A percentile compares a stretch with the other conserved stretches of the same genome.
phyloP scores from a whole-genome alignment of 30 jellyfish, hydroid and myxozoan genomes.

The Clytia hemisphaerica region DNA sequence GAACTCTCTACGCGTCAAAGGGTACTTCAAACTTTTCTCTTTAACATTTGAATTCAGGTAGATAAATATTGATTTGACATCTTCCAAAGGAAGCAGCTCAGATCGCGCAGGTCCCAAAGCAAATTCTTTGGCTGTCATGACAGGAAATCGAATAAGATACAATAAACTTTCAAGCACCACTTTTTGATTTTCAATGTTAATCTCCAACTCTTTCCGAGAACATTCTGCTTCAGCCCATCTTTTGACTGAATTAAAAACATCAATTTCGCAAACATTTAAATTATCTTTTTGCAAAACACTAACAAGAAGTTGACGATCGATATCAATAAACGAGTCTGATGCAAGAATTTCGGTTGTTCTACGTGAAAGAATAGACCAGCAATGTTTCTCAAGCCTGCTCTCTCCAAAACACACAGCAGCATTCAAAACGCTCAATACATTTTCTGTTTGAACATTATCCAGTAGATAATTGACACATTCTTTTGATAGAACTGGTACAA shows the following conservation, averaged over 20 bases:
- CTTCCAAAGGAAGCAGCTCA: slow-evolving; percentile 71
- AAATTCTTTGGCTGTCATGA: slow-evolving; percentile 94
- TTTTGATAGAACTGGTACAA: slow-evolving; percentile 71
- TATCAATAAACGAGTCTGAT: slow-evolving; percentile 65
- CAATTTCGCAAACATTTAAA: slow-evolving; percentile 63
- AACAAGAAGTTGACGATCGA: slow-evolving; percentile 44
- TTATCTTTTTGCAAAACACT: slow-evolving; percentile 47
- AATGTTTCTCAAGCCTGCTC: slow-evolving; percentile 76
- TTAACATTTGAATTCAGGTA: slow-evolving; percentile 70
- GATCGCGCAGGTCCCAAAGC: slow-evolving; percentile 98
- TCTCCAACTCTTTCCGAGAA: slow-evolving; percentile 36
- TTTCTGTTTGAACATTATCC: slow-evolving; percentile 77
- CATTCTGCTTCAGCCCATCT: slow-evolving; percentile 88
- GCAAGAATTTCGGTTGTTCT: slow-evolving; percentile 48
- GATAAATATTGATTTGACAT: slow-evolving; percentile 57
- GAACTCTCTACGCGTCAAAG: slow-evolving; percentile 37
- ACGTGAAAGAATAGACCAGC: slow-evolving; percentile 90
- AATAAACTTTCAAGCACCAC: slow-evolving; percentile 48
- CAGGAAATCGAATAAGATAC: slow-evolving; percentile 74
- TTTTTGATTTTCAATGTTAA: slow-evolving; percentile 37
- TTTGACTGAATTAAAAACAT: slow-evolving; percentile 65
- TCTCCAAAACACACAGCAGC: slow-evolving; percentile 84
- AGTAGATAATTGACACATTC: slow-evolving; percentile 67
- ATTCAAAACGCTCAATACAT: slow-evolving; percentile 78
- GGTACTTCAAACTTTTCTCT: slow-evolving; percentile 33